Evolutionary conservation across 2,797 vertebrate species (phyloP).

Genomic region (Fistularia commersonii): DNA sequence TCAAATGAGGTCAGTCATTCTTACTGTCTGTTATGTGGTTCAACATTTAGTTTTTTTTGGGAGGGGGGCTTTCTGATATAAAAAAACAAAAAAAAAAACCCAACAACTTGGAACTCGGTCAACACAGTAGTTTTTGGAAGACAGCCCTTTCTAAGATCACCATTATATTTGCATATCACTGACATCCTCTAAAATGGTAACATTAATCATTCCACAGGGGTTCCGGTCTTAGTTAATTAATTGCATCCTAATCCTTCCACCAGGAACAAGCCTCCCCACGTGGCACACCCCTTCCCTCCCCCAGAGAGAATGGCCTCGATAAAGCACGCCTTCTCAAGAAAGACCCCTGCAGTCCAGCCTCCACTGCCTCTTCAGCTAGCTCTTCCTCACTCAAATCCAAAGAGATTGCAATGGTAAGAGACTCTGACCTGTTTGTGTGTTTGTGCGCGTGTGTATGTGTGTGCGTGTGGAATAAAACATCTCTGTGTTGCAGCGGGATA

Average conservation of each 20-base stretch:
- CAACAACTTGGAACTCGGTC: no score
- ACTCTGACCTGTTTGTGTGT: background rate
- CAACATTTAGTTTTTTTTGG: slow-evolving; percentile 1
- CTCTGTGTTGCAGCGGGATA: slow-evolving; percentile 83
- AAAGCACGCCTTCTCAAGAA: slow-evolving; percentile 88
- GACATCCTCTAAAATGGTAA: slow-evolving; percentile 8
- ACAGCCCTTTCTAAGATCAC: background rate
- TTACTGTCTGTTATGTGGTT: slow-evolving; percentile 3
- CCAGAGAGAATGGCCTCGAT: slow-evolving; percentile 91
- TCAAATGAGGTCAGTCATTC: slow-evolving; percentile 90
- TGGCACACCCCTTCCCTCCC: slow-evolving; percentile 89
- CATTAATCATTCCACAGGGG: slow-evolving; percentile 2
- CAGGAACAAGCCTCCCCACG: slow-evolving; percentile 90
- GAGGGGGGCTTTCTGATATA: no score
- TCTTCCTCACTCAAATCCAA: slow-evolving; percentile 94
- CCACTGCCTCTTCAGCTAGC: slow-evolving; percentile 91
- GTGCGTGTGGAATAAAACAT: background rate
- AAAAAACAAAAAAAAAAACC: no score
- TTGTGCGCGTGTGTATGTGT: background rate
- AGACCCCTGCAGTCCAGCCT: slow-evolving; percentile 92
- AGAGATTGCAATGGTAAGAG: slow-evolving; percentile 87
- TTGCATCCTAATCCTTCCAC: background rate
- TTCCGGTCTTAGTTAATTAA: slow-evolving; percentile 7
- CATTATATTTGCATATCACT: background rate
- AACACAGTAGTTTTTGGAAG: background rate